Evolutionary conservation across 2,888 invertebrate species (phyloP), one percentile per base, ranked within the genome.

Genomic region (Loripinus fragilis): DNA sequence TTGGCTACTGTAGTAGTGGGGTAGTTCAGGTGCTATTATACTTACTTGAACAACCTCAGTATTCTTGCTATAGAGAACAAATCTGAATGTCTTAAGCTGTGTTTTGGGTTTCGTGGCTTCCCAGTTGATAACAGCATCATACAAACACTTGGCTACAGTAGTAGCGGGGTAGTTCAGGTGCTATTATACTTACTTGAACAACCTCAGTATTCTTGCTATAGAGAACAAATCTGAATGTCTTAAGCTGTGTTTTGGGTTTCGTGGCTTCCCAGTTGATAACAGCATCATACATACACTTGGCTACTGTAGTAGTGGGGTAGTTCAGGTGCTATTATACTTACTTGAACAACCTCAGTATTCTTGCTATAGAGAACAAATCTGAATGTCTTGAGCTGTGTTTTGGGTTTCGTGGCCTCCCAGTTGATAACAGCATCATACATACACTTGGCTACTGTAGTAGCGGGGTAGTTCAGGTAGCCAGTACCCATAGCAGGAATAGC

Each of bases 401-500:
- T 81, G 2, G 80, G 77, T 33, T 80, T 81, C n/a, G 80, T 78
- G 30, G 68, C 65, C 17, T 83, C 80, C 81, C 85, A 88, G 69
- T 84, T 78, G 28, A 83, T 30, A 12, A 84, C 83, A 28, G 85
- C 83, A 42, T 86, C 81, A 33, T 83, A 87, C 81, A 85, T 78
- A 28, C 79, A 70, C n/a, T 75, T 80, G 48, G 87, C 85, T 7
- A 85, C 77, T 30, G 74, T 78, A 15, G 68, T 69, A 30, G 85
- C 83, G 1, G 86, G 87, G 65, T 85, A 87, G 55, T 79, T 84
- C 20, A 85, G 80, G 73, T 78, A 85, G 1, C 87, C 87, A 28
- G 85, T 84, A 1, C 87, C 86, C 45, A 87, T 67, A 66, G 86
- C 85, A 42, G 87, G 86, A 10, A 87, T 80, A 17, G 85, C 85